A percentile compares a stretch with the other conserved stretches of the same genome.
phyloP scores from a whole-genome alignment of 2,797 vertebrate species.

The Siniperca undulata region DNA sequence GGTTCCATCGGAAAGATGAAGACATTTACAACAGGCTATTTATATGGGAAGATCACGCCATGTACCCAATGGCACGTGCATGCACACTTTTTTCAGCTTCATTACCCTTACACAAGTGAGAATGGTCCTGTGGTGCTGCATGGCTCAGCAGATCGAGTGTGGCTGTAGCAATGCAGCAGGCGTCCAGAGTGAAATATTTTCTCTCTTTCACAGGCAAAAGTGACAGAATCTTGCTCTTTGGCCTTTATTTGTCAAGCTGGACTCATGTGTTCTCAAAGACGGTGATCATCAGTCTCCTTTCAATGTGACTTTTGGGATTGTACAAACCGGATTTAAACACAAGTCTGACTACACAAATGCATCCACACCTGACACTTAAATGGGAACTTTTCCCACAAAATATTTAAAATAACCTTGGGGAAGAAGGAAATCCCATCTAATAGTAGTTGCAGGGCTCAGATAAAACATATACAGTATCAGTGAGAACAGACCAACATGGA shows the following conservation, averaged over 20 bases:
- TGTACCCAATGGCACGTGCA: conserved; percentile 33
- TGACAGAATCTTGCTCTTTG: conserved; percentile 24
- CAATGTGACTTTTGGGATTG: conserved; percentile 5
- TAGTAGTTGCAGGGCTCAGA: not conserved
- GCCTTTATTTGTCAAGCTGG: conserved; percentile 41
- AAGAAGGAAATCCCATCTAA: conserved; percentile 3
- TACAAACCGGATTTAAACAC: conserved; percentile 20
- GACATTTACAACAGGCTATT: conserved; percentile 65
- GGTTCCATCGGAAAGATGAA: conserved; percentile 55
- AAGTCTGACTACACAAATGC: not conserved
- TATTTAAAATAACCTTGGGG: not conserved
- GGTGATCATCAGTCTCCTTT: conserved; percentile 10
- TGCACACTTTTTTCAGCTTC: conserved; percentile 63
- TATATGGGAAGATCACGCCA: conserved; percentile 47
- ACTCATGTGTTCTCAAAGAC: conserved; percentile 5
- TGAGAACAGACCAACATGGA: not conserved
- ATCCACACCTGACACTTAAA: conserved; percentile 19
- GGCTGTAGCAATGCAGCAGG: conserved; percentile 36
- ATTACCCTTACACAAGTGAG: conserved; percentile 73
- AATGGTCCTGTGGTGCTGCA: conserved; percentile 64
- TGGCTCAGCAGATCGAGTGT: conserved; percentile 47
- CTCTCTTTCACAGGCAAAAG: conserved; percentile 29
- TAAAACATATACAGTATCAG: not conserved
- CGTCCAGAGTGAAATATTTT: conserved; percentile 39
- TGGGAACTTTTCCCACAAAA: not conserved